Evolutionary conservation across 2,113 vertebrate genomes (phyloP), one percentile per base, ranked within the genome.

Genomic region (Odocoileus virginianus): DNA sequence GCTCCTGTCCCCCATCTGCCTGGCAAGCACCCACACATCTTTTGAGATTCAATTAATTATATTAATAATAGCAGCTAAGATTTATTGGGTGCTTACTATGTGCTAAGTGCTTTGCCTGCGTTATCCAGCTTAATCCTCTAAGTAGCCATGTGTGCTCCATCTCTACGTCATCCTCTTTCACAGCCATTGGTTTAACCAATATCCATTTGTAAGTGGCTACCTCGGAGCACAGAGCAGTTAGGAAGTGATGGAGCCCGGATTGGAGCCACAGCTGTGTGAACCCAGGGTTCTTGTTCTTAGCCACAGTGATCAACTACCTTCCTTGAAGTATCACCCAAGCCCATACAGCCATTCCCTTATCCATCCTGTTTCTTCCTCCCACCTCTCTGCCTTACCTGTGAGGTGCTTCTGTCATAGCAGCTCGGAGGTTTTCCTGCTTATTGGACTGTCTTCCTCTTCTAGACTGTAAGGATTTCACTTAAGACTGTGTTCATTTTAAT

Each of bases 41-140:
- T 94, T 94, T 78, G 64, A 88, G 89, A 94, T 91, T 96, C 93
- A 95, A 91, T 98, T 98, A 97, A 84, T 98, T 86, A 94, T 79
- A 97, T 88, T 96, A 97, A 96, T 90, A 97, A 93, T 30, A 93
- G 96, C 94, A 71, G 83, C 96, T 79, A 52, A 95, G 96, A 88
- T 84, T n/a, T 89, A 87, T 14, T 50, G 89, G 91, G 89, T 91
- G 78, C 93, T 89, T 97, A 84, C 96, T 92, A 50, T 52, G 87
- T 96, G 78, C 91, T 81, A 43, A 97, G 93, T 60, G 74, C 60
- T 93, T 54, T 30, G 40, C 2, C 5, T 60, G 50, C 3, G 0
- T 64, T 76, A 23, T 81, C 40, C 67, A 7, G 27, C 58, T 85
- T 61, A 45, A 78, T 50, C 64, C 91, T 92, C 16, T 1, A 21